These are phyloP conservation scores for Mizuhopecten yessoensis DNA, from an alignment of 1,140 invertebrate species.

Conservation along the genomic window DNA sequence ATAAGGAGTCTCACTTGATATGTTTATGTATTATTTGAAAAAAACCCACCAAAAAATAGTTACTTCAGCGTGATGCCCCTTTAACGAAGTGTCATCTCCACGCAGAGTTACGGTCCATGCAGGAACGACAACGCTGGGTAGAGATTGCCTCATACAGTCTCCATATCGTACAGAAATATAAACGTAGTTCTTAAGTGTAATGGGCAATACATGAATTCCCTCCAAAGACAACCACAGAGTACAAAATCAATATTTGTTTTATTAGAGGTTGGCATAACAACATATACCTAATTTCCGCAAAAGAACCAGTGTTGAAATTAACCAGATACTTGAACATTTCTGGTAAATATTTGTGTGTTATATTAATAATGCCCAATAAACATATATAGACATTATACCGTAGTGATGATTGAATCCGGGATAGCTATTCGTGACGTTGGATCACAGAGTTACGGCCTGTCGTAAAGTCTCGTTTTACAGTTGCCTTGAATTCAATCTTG, in stretches of 20 bases:
- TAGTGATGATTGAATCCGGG: not conserved
- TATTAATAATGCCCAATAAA: not conserved
- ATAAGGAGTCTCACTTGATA: no score
- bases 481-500: not conserved
- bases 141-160: no score
- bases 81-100: no score
- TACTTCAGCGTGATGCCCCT: no score
- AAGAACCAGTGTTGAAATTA: not conserved
- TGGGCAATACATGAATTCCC: not conserved
- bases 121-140: no score
- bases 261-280: not conserved
- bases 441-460: not conserved
- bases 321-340: not conserved
- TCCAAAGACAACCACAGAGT: not conserved
- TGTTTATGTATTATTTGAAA: no score
- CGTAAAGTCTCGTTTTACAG: not conserved
- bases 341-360: not conserved
- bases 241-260: not conserved
- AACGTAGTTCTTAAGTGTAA: no score
- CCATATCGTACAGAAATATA: no score
- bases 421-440: not conserved
- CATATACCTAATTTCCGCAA: not conserved
- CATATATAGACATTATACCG: not conserved
- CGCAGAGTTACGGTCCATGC: no score
- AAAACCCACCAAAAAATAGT: no score